Percentiles rank a stretch among this genome's conserved stretches.
Conservation (phyloP, 2,888 invertebrate species). For the Eupsilia transversa region DNA sequence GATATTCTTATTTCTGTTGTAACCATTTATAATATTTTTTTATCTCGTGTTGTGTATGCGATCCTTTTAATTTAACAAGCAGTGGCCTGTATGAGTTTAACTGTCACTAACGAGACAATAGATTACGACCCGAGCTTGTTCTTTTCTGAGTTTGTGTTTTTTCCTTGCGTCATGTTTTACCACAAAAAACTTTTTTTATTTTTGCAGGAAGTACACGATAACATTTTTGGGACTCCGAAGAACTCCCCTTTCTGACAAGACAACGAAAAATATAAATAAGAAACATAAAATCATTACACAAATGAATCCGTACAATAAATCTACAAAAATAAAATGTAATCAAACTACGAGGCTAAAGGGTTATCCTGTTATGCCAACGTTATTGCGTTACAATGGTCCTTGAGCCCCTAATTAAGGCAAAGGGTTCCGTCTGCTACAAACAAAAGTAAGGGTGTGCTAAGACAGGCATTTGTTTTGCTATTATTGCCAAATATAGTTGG, state of each 20-base stretch:
- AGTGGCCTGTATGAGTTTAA: too few species aligned
- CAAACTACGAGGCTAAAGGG: conserved; percentile 47
- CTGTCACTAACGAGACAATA: too few species aligned
- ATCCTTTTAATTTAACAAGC: too few species aligned
- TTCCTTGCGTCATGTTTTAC: too few species aligned
- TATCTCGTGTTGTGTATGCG: too few species aligned
- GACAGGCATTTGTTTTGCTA: background rate
- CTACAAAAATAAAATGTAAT: conserved; percentile 50
- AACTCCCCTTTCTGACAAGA: background rate
- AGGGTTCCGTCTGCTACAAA: conserved; percentile 34
- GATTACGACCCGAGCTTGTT: too few species aligned
- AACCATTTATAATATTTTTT: too few species aligned
- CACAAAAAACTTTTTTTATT: too few species aligned
- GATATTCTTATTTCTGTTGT: background rate
- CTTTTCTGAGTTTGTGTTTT: too few species aligned
- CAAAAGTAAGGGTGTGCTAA: conserved; percentile 22
- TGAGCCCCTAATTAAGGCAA: conserved; percentile 50
- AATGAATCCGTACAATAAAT: conserved; percentile 28
- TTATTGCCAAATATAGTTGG: too few species aligned
- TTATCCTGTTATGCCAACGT: conserved; percentile 44
- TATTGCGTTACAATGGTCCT: conserved; percentile 59
- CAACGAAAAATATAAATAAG: background rate
- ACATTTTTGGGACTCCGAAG: background rate
- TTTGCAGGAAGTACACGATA: background rate
- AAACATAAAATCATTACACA: background rate